Conservation (phyloP, 1,140 invertebrate species). For the Anagrus nilaparvatae region DNA sequence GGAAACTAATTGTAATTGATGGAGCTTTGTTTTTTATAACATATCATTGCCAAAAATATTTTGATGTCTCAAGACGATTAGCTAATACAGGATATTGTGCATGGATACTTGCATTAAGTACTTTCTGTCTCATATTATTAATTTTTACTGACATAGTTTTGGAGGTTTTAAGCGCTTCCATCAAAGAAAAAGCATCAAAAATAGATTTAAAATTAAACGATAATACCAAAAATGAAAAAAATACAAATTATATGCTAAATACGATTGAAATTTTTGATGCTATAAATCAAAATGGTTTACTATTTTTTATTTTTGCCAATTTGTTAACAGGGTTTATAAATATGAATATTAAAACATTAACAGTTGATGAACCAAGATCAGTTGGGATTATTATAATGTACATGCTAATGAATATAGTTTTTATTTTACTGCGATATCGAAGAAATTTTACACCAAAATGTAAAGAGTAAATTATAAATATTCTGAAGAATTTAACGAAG, state of each 20-base stretch:
- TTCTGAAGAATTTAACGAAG: too few relatives aligned
- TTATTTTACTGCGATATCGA: constrained; percentile 30
- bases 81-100: constrained; percentile 67
- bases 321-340: constrained; percentile 72
- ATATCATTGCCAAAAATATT: constrained; percentile 38
- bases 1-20: constrained; percentile 36
- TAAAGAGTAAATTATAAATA: too few relatives aligned
- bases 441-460: too few relatives aligned
- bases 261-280: constrained; percentile 50
- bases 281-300: constrained; percentile 64
- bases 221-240: constrained; percentile 6
- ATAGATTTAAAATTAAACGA: constrained; percentile 7
- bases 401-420: constrained; percentile 41
- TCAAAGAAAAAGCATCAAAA: constrained; percentile 8
- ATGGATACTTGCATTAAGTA: constrained; percentile 58
- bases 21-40: constrained; percentile 41
- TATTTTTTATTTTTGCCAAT: constrained; percentile 71
- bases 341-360: constrained; percentile 52
- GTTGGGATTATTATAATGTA: constrained; percentile 50
- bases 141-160: constrained; percentile 46
- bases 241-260: constrained; percentile 7
- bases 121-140: constrained; percentile 42
- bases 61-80: constrained; percentile 56
- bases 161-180: constrained; percentile 18
- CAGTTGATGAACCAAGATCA: constrained; percentile 37